phyloP scores from a whole-genome alignment of 2,113 vertebrate genomes.

The Sapajus apella region DNA sequence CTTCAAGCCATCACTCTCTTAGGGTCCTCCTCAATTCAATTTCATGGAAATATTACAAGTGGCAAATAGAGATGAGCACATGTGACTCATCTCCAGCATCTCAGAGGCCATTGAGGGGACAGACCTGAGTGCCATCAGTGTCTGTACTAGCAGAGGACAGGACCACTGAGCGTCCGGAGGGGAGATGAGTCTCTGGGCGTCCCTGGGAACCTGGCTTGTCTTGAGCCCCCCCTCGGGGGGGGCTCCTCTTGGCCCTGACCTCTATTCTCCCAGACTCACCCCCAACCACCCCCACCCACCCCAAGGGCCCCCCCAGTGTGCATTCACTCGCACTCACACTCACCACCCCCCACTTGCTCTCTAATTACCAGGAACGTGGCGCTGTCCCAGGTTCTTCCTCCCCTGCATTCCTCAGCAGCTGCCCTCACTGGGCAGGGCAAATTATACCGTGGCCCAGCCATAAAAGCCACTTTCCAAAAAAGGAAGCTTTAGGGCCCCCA shows the following conservation, averaged over 20 bases:
- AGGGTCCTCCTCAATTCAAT: neutral
- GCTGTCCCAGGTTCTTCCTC: neutral
- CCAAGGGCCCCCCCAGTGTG: rapidly evolving
- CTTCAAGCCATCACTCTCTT: neutral
- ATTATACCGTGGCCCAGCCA: constrained; percentile 56
- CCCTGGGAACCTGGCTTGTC: neutral
- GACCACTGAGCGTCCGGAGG: neutral
- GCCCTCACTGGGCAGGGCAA: constrained; percentile 54
- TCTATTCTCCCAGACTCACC: neutral
- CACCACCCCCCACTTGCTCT: neutral
- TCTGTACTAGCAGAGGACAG: neutral
- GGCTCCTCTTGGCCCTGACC: neutral
- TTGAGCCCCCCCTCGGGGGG: neutral
- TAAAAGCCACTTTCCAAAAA: constrained; percentile 64
- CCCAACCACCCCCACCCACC: rapidly evolving
- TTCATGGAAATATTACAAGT: neutral
- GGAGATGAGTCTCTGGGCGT: neutral
- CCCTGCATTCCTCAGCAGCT: constrained; percentile 7
- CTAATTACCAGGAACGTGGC: neutral
- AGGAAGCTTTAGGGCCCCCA: neutral
- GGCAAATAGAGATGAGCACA: neutral
- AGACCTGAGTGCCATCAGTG: neutral
- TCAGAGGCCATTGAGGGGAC: neutral
- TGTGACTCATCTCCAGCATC: neutral
- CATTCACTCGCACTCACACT: neutral